Evolutionary conservation across 2,888 invertebrate genomes (phyloP), one percentile per base, ranked within the genome.

Genomic region (Cepaea hortensis): DNA sequence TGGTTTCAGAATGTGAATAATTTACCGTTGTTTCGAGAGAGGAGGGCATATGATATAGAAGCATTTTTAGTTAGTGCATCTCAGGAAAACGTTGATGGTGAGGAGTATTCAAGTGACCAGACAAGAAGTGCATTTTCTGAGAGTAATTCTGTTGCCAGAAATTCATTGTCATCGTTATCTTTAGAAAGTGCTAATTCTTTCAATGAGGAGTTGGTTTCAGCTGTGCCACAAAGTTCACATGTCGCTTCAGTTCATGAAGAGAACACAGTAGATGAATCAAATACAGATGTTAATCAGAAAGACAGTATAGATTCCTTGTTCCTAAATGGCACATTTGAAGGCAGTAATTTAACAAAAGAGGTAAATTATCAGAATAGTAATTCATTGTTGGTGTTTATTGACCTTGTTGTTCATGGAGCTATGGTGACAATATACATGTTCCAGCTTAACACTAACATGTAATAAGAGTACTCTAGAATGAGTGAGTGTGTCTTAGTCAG

Each of bases 1-100:
- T 88, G 93, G 79, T 91, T 91, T 87, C 90, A 91, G 83, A 92
- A 93, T 82, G 84, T 93, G 9, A 85, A 91, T 68, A 90, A 90
- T 65, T 88, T 93, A 62, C 90, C 90, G 81, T 82, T 90, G 50
- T 91, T 90, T 88, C 87, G 88, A 62, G 83, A 88, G 73, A 84
- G 90, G 35, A 79, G 87, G 35, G 13, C n/a, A 15, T 90, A 90
- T 55, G 88, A 91, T 73, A 90, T 92, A 70, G 88, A 89, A 82
- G 90, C 92, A 5, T 92, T 91, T 88, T 86, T 92, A 62, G 90
- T 91, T 11, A 91, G 90, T 84, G 87, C 55, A 70, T 72, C 87
- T 65, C 82, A 79, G 72, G 61, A 79, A 70, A 77, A 46, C 18
- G 61, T 80, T 20, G 79, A 35, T 18, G 65, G 48, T 77, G 68